phyloP scores from a whole-genome alignment of 2,113 vertebrate species.

The Ranitomeya imitator region DNA sequence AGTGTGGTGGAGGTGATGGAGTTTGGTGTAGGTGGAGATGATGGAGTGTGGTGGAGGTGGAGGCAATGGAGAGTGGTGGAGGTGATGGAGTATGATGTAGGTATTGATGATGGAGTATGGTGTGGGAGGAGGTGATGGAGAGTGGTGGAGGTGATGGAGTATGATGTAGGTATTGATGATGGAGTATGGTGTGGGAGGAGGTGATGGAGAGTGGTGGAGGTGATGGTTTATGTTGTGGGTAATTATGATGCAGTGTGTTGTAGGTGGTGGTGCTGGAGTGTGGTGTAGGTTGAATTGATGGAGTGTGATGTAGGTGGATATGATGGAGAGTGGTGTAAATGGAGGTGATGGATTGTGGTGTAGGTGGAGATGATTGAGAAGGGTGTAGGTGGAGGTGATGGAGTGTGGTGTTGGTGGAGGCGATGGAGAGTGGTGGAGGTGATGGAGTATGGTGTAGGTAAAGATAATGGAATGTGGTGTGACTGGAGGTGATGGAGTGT shows the following conservation, averaged over 20 bases:
- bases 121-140: too few species aligned
- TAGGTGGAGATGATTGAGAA: neutral
- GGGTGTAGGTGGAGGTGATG: neutral
- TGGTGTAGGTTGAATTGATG: neutral
- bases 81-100: too few species aligned
- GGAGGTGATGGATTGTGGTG: neutral
- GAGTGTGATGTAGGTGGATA: neutral
- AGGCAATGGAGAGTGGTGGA: too few species aligned
- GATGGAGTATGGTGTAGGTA: neutral
- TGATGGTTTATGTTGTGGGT: neutral
- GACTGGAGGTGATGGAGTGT: neutral
- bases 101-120: too few species aligned
- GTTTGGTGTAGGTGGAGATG: neutral
- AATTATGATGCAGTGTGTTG: neutral
- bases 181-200: neutral
- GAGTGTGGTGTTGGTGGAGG: neutral
- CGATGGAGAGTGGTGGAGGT: neutral
- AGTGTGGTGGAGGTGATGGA: neutral
- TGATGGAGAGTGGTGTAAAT: neutral
- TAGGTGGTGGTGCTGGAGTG: neutral
- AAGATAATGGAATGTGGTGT: neutral
- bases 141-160: too few species aligned
- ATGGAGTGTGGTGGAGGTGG: neutral
- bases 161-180: neutral
- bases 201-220: neutral